These are phyloP conservation scores for Noctilio leporinus DNA, from an alignment of 2,113 vertebrate species.

Conservation along the genomic window DNA sequence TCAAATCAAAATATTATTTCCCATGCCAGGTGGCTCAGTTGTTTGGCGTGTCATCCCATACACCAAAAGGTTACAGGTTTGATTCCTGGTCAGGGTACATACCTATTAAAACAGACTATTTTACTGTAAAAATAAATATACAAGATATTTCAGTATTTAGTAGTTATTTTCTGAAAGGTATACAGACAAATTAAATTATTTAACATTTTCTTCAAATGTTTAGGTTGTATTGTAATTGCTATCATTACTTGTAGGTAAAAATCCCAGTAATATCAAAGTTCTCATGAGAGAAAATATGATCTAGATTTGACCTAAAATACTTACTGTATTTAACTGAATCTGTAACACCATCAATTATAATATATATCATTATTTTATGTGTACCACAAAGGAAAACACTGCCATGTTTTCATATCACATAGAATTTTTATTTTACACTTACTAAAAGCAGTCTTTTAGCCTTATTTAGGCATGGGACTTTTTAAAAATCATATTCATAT, in stretches of 20 bases:
- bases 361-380: background rate
- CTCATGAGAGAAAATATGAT: background rate
- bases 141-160: slow-evolving; percentile 20
- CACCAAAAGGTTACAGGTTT: no score
- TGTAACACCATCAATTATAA: background rate
- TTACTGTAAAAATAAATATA: background rate
- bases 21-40: no score
- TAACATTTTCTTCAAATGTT: slow-evolving; percentile 34
- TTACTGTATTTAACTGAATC: background rate
- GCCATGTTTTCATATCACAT: background rate
- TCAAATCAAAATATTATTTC: slow-evolving; percentile 7
- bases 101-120: background rate
- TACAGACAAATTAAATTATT: background rate
- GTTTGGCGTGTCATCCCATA: no score
- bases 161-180: slow-evolving; percentile 5
- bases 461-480: background rate
- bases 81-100: no score
- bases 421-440: slow-evolving; percentile 13
- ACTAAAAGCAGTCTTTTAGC: background rate
- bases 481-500: background rate
- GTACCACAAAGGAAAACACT: background rate
- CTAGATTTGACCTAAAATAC: background rate
- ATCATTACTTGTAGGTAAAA: background rate
- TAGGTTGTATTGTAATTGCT: background rate
- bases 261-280: background rate